A percentile compares a stretch with the other conserved stretches of the same genome.
These are phyloP conservation scores for Eciton burchellii DNA, from an alignment of 1,140 invertebrate species.

Conservation along the genomic window DNA sequence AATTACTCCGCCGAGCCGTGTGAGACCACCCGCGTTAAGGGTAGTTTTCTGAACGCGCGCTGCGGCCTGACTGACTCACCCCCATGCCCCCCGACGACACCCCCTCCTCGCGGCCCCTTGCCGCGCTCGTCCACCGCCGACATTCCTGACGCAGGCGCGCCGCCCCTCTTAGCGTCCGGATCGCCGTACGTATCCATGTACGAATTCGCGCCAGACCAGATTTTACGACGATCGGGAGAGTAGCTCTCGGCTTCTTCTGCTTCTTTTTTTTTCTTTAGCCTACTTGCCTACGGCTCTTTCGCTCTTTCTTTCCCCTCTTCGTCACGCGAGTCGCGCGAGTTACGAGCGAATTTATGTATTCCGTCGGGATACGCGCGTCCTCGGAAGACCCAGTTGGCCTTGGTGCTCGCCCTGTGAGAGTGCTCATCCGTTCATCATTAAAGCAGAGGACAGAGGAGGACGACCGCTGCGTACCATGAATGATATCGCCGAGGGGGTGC, in stretches of 20 bases:
- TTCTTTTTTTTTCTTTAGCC: not conserved
- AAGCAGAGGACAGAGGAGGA: too few relatives aligned
- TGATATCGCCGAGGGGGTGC: too few relatives aligned
- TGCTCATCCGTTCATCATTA: too few relatives aligned
- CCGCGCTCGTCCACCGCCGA: slow-evolving; percentile 66
- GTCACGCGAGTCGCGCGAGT: too few relatives aligned
- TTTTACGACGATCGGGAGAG: slow-evolving; percentile 64
- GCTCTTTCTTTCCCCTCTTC: too few relatives aligned
- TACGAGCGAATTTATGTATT: slow-evolving; percentile 43
- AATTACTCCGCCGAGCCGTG: slow-evolving; percentile 61
- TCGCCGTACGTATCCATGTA: slow-evolving; percentile 66
- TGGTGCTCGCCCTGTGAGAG: too few relatives aligned
- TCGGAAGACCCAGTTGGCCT: not conserved
- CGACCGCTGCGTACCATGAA: too few relatives aligned
- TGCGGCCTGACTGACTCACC: slow-evolving; percentile 85
- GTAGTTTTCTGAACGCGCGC: slow-evolving; percentile 85
- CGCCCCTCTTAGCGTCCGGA: slow-evolving; percentile 29
- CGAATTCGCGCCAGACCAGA: slow-evolving; percentile 74
- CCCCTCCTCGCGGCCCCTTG: too few relatives aligned
- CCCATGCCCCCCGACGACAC: slow-evolving; percentile 78
- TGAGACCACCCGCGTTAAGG: slow-evolving; percentile 73
- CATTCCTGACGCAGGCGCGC: slow-evolving; percentile 75
- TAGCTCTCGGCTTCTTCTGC: not conserved
- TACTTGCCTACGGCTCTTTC: too few relatives aligned
- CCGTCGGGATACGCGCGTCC: not conserved